Evolutionary conservation across 2,797 vertebrate genomes (phyloP), one percentile per base, ranked within the genome.

Genomic region (Lateolabrax maculatus): DNA sequence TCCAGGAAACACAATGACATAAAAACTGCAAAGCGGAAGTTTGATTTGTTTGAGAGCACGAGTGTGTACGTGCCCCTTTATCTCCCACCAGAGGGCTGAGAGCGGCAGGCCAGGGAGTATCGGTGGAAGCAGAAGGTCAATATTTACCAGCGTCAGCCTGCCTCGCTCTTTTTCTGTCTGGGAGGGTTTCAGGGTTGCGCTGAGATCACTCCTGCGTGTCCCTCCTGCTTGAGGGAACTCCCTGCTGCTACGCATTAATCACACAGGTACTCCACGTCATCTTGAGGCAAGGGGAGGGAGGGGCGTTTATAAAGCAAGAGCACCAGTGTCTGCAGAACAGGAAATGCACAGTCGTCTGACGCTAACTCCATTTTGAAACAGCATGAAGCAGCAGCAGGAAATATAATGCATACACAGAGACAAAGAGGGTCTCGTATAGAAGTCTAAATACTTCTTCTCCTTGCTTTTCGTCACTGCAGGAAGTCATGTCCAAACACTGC

Each of bases 191-290:
- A 73, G 83, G 80, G 83, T 79, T 89, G 83, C 52, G 69, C 61
- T 87, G 84, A 93, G 87, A 90, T 89, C 89, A 87, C 71, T 63
- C 44, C 80, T 71, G 73, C 27, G 43, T 68, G 76, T 91, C 75
- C 71, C 76, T 90, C 90, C 81, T 73, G 82, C 87, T 70, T 62
- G 76, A 93, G 92, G 97, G 95, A 95, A 96, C 95, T 96, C 96
- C 96, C 90, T 83, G 65, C 81, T 16, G 82, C 92, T 91, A 91
- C 91, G 91, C 89, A 93, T 89, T 92, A 89, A 90, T 86, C 37
- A 77, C 57, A 51, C 49, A 71, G 31, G 77, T 10, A 2, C 73
- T 56, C 75, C 66, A 80, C 84, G 61, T 86, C 87, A 87, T 77
- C 74, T 56, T 4, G 44, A 58, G 52, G 71, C 44, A 9, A 46